Evolutionary conservation across 2,797 vertebrate genomes (phyloP), one percentile per base, ranked within the genome.

Genomic region (Falco naumanni): DNA sequence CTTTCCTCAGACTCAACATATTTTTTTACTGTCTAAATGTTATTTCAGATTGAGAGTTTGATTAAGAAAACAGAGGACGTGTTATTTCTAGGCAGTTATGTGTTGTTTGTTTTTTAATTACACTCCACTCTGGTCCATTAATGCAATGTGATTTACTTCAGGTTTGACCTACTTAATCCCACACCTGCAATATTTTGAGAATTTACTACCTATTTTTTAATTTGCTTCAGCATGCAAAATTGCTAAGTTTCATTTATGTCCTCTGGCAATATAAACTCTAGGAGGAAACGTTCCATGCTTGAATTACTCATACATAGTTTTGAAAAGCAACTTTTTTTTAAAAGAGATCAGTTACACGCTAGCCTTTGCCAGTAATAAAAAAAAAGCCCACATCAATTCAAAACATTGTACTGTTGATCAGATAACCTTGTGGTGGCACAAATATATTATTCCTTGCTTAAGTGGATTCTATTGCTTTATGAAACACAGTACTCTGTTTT

Each of bases 291-390:
- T 96, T 96, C 86, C 95, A 93, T 84, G 91, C 90, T 90, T 96
- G 95, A 97, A 95, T 94, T 97, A 96, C 91, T 96, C 95, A 94
- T 87, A 87, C 95, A 82, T 84, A 96, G 89, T 89, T 97, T 81
- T 95, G 87, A 95, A 95, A 95, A 94, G 89, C 70, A 94, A 92
- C 79, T 74, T 95, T 95, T 91, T 83, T 68, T 41, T 41, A 14
- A 78, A 95, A 89, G 84, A 92, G 92, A 92, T 93, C 85, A 79
- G 84, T 94, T 94, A 93, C 91, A 90, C 9, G 13, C 61, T 89
- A 86, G 85, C 31, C 85, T 94, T 93, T 70, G 91, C 90, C 66
- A 60, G 79, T 79, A 89, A 96, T 90, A 91, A 94, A 96, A 91
- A 94, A 96, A 94, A 88, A 14, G 1, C 10, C 33, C 72, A 78